Conservation (phyloP, 2,888 invertebrate species). For the Nomada lathburiana region DNA sequence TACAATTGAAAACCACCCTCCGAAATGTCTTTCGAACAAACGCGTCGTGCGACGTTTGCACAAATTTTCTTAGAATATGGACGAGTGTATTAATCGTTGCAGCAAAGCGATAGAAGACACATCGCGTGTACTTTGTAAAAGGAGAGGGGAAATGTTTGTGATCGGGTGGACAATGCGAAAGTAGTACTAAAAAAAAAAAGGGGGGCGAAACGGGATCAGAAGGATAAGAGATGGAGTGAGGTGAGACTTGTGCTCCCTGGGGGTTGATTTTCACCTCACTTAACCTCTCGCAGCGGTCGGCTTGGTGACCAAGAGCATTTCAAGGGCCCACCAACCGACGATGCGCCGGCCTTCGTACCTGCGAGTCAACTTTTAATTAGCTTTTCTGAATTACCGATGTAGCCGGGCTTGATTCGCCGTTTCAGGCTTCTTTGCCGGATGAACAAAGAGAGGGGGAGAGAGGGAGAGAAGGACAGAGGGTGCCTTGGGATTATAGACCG, state of each 20-base stretch:
- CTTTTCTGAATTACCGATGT: constrained; percentile 83
- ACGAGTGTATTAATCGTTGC: not conserved
- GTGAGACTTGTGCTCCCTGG: constrained; percentile 71
- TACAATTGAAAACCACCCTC: not conserved
- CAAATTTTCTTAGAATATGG: no score
- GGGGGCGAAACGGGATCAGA: constrained; percentile 62
- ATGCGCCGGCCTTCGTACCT: constrained; percentile 70
- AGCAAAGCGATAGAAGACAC: not conserved
- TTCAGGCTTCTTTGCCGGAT: constrained; percentile 75
- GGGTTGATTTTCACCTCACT: constrained; percentile 75
- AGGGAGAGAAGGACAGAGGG: constrained; percentile 56
- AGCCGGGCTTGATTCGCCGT: constrained; percentile 75
- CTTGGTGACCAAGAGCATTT: constrained; percentile 70
- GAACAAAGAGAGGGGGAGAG: constrained; percentile 72
- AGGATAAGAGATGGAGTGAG: constrained; percentile 62
- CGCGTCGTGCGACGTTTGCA: no score
- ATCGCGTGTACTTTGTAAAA: constrained; percentile 4
- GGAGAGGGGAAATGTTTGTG: constrained; percentile 46
- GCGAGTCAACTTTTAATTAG: constrained; percentile 83
- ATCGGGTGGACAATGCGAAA: constrained; percentile 67
- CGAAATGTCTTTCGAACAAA: constrained; percentile 1
- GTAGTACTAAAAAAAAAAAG: constrained; percentile 49
- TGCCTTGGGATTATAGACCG: constrained; percentile 52
- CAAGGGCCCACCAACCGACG: constrained; percentile 61
- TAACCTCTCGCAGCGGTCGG: constrained; percentile 72